Conservation (phyloP, 2,888 invertebrate genomes). For the Hypolimnas misippus region DNA sequence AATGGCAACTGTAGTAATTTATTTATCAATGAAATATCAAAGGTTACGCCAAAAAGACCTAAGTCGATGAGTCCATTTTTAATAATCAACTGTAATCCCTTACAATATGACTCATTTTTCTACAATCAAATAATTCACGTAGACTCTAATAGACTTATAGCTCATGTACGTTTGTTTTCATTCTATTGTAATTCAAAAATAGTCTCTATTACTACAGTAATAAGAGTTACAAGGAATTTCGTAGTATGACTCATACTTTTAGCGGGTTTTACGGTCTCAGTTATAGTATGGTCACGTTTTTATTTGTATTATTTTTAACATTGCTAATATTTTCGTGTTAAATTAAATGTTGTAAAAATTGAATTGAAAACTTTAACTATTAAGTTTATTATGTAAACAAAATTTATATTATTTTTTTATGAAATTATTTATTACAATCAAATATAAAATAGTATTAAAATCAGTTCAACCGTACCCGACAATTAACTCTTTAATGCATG, state of each 20-base stretch:
- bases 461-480: no score
- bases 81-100: neutral
- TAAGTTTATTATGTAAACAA: neutral
- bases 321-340: neutral
- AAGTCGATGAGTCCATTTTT: neutral
- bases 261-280: conserved; percentile 10
- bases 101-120: neutral
- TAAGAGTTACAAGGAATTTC: neutral
- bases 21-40: conserved; percentile 5
- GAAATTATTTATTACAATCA: no score
- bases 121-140: neutral
- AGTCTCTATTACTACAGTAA: neutral
- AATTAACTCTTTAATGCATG: no score
- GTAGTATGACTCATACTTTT: conserved; percentile 5
- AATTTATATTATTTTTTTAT: no score
- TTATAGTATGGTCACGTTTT: neutral
- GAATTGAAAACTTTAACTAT: no score
- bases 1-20: neutral
- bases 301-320: neutral
- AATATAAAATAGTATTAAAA: no score
- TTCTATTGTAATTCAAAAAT: no score
- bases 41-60: neutral
- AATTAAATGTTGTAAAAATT: neutral
- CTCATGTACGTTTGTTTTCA: no score
- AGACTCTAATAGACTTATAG: no score